phyloP scores from a whole-genome alignment of 2,797 vertebrate species.

The Anguilla megastoma region DNA sequence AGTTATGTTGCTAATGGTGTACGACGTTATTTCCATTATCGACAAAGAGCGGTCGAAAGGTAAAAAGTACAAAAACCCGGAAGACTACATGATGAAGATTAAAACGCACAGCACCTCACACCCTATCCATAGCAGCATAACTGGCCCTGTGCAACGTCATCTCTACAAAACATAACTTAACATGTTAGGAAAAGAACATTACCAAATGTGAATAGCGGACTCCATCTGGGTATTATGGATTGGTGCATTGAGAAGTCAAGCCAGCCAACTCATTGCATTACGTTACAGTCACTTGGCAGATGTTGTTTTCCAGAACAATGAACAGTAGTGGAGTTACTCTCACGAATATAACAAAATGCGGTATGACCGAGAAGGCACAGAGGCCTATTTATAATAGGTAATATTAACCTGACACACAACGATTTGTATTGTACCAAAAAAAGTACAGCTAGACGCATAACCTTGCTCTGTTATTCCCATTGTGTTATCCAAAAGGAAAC shows the following conservation, averaged over 20 bases:
- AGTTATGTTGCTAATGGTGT: not conserved
- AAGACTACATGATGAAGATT: not conserved
- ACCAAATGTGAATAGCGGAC: not conserved
- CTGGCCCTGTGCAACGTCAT: not conserved
- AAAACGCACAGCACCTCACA: not conserved
- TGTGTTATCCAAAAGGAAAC: no score
- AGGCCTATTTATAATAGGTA: no score
- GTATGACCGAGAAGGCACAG: no score
- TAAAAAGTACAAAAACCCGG: not conserved
- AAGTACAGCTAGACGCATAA: no score
- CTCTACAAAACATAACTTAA: not conserved
- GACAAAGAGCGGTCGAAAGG: not conserved
- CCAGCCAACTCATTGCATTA: no score
- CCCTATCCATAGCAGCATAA: not conserved
- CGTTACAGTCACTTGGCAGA: no score
- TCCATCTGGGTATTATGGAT: not conserved
- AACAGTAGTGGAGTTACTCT: no score
- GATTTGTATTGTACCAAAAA: no score
- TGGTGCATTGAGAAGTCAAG: not conserved
- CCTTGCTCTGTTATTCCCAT: no score
- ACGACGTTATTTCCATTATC: not conserved
- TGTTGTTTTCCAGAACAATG: no score
- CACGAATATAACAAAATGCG: no score
- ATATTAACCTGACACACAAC: no score
- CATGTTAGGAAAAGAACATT: not conserved